Evolutionary conservation across 1,140 invertebrate genomes (phyloP).

Genomic region (Trachymyrmex septentrionalis): DNA sequence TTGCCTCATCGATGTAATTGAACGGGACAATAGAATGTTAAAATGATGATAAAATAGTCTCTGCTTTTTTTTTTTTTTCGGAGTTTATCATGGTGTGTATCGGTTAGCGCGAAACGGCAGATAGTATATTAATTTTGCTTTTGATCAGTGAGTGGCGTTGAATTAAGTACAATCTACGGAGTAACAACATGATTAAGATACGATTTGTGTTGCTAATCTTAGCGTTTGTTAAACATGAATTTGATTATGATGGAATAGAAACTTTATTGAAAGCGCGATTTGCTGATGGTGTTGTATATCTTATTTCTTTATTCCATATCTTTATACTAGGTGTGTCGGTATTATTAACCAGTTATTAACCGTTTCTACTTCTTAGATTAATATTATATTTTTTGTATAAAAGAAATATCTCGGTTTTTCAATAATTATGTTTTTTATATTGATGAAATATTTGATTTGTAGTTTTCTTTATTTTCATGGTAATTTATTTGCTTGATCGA

Average conservation of each 20-base stretch:
- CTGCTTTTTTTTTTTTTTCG: not conserved
- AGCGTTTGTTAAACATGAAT: not conserved
- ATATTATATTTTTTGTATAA: too few relatives aligned
- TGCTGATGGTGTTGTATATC: not conserved
- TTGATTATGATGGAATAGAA: not conserved
- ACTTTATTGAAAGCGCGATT: not conserved
- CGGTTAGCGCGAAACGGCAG: conserved; percentile 21
- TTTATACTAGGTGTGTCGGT: too few relatives aligned
- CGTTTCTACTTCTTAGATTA: too few relatives aligned
- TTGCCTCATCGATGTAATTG: conserved; percentile 30
- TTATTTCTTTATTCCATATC: not conserved
- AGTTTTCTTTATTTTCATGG: too few relatives aligned
- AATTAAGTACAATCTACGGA: conserved; percentile 10
- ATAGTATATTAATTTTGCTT: conserved; percentile 25
- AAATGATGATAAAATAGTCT: too few relatives aligned
- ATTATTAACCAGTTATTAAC: too few relatives aligned
- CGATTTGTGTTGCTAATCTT: not conserved
- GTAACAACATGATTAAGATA: conserved; percentile 10
- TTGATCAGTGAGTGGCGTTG: conserved; percentile 16
- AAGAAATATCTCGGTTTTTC: too few relatives aligned
- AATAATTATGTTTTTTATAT: too few relatives aligned
- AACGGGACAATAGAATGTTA: not conserved
- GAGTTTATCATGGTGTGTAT: not conserved
- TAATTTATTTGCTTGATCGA: too few relatives aligned
- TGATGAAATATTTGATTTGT: too few relatives aligned